These are phyloP conservation scores for Poecilia picta DNA, from an alignment of 2,797 vertebrate genomes.

Conservation along the genomic window DNA sequence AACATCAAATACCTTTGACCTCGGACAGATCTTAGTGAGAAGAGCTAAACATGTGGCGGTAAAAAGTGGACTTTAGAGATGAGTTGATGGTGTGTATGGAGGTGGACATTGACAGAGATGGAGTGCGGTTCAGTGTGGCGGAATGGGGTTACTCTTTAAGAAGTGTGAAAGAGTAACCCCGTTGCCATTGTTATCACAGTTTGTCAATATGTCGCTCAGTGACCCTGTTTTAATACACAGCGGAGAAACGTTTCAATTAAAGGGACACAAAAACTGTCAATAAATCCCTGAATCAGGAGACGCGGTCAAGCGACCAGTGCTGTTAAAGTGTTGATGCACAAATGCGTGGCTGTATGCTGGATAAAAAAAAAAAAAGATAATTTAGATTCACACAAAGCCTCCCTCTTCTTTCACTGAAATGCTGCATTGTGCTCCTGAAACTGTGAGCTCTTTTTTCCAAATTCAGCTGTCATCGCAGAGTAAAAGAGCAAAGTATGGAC, in stretches of 20 bases:
- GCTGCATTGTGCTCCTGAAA: constrained; percentile 51
- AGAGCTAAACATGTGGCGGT: neutral
- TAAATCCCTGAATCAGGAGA: constrained; percentile 34
- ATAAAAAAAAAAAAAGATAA: constrained; percentile 27
- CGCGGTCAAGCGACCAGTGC: constrained; percentile 1
- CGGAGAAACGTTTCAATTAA: constrained; percentile 25
- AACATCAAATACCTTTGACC: constrained; percentile 29
- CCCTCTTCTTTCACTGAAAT: constrained; percentile 41
- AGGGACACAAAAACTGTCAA: constrained; percentile 40
- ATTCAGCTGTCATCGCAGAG: constrained; percentile 32
- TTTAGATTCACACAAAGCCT: constrained; percentile 42
- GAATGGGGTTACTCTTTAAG: neutral
- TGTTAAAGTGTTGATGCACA: constrained; percentile 19
- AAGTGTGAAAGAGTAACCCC: constrained; percentile 1
- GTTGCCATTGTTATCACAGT: neutral
- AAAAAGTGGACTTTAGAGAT: constrained; percentile 21
- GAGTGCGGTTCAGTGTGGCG: constrained; percentile 7
- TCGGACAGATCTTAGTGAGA: neutral
- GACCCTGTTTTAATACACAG: constrained; percentile 6
- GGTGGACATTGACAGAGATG: constrained; percentile 1
- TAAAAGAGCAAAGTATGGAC: constrained; percentile 25
- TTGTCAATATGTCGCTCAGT: neutral
- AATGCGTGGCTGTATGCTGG: constrained; percentile 32
- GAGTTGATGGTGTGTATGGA: constrained; percentile 22
- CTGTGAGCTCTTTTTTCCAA: constrained; percentile 32